Conservation (phyloP, 2,797 vertebrate genomes). For the Microcaecilia unicolor region DNA sequence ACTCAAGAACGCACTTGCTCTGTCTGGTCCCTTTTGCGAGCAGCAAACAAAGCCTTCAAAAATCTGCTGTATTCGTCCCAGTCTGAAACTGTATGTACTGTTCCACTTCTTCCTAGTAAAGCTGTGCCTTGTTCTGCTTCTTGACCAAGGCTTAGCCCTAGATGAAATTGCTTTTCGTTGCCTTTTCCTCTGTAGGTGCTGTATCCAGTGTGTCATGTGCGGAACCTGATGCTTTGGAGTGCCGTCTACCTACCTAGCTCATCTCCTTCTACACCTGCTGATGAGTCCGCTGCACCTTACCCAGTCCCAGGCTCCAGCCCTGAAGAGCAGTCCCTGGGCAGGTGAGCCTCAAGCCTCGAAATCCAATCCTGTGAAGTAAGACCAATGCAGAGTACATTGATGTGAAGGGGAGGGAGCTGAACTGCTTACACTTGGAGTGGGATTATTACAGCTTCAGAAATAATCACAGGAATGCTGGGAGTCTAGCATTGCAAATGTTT, state of each 20-base stretch:
- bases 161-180: too few relatives aligned
- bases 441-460: too few relatives aligned
- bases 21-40: constrained; percentile 88
- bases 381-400: constrained; percentile 31
- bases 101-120: not conserved
- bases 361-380: constrained; percentile 50
- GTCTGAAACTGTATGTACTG: constrained; percentile 78
- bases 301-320: constrained; percentile 73
- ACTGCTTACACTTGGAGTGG: too few relatives aligned
- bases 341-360: constrained; percentile 68
- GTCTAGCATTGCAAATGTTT: too few relatives aligned
- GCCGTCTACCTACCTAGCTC: constrained; percentile 92
- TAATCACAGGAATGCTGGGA: too few relatives aligned
- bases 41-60: constrained; percentile 84
- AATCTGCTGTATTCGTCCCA: constrained; percentile 96
- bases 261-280: constrained; percentile 82
- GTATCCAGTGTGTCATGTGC: constrained; percentile 90
- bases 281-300: constrained; percentile 87
- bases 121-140: not conserved
- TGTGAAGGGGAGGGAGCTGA: not conserved
- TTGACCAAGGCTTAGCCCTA: too few relatives aligned
- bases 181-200: constrained; percentile 66
- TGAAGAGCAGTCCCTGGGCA: constrained; percentile 81
- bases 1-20: constrained; percentile 92
- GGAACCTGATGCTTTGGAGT: constrained; percentile 94